Conservation (phyloP, 2,113 vertebrate species). For the Rana temporaria region DNA sequence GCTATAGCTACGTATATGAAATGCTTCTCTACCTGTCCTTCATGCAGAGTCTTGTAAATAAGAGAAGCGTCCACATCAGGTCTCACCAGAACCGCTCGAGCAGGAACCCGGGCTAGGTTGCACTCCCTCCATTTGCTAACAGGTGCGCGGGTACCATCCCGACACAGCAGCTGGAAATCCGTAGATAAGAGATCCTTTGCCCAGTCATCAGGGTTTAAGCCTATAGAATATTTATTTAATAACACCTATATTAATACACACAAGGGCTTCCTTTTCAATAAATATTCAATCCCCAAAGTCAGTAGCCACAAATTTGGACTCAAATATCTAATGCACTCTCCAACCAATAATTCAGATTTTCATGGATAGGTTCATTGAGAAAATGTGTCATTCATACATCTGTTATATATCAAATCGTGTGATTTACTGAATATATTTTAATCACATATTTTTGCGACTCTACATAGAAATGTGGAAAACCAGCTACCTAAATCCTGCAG, state of each 20-base stretch:
- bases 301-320: no score
- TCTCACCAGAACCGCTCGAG: conserved; percentile 81
- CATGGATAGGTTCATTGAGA: no score
- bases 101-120: conserved; percentile 83
- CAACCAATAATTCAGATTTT: no score
- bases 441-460: no score
- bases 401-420: no score
- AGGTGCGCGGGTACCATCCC: conserved; percentile 73
- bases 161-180: conserved; percentile 87
- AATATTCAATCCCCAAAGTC: no score
- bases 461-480: no score
- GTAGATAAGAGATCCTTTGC: conserved; percentile 66
- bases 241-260: background rate
- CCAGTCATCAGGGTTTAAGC: conserved; percentile 72
- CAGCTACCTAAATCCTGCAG: no score
- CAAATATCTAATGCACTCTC: no score
- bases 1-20: background rate
- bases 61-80: conserved; percentile 67
- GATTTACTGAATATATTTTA: no score
- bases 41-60: conserved; percentile 79
- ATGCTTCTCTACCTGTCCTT: conserved; percentile 80
- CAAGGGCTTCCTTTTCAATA: no score
- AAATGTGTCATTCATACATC: no score
- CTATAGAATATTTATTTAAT: conserved; percentile 65
- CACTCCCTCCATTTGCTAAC: conserved; percentile 80